Evolutionary conservation across 1,140 invertebrate genomes (phyloP), one percentile per base, ranked within the genome.

Genomic region (Atta colombica): DNA sequence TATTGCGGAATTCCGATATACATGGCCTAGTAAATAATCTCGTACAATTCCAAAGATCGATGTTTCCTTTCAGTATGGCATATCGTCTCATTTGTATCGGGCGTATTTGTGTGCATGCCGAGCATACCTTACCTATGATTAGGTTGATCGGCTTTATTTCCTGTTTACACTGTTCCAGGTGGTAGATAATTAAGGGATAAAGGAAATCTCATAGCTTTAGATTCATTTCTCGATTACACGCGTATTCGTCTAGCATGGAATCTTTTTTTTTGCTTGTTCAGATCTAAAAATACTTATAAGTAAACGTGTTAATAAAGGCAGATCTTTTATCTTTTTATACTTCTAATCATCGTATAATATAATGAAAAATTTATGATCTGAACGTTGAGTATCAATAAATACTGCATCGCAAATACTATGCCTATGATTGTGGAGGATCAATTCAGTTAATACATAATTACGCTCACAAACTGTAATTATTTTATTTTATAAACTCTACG

Each of bases 171-270:
- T 74, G 25, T 45, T 84, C 18, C 80, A 49, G 21, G 28, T 71
- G 66, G 28, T 75, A 61, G 80, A 84, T 82, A 74, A 82, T 84
- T 84, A 84, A 84, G 74, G 80, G 69, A 84, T 74, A 61, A 84
- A 74, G 55, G 39, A 60, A 60, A 84, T 84, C 25, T 72, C 35
- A 49, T 28, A 39, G n/a, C 14, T 74, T n/a, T 49, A 75, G 39
- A 82, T 84, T 61, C 39, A 75, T 84, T 39, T 81, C 39, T 51
- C n/a, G 53, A 61, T 49, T 49, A 18, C 53, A 60, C 77, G 35
- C 68, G 25, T 45, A 35, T 51, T 82, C 31, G 12, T 58, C 31
- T 81, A 18, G 28, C 10, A 21, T 45, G 4, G 10, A n/a, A 60
- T 81, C 66, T 14, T 81, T n/a, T 21, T 45, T 61, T 3, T n/a